phyloP scores from a whole-genome alignment of 2,797 vertebrate species.

The Zenarchopterus dispar region DNA sequence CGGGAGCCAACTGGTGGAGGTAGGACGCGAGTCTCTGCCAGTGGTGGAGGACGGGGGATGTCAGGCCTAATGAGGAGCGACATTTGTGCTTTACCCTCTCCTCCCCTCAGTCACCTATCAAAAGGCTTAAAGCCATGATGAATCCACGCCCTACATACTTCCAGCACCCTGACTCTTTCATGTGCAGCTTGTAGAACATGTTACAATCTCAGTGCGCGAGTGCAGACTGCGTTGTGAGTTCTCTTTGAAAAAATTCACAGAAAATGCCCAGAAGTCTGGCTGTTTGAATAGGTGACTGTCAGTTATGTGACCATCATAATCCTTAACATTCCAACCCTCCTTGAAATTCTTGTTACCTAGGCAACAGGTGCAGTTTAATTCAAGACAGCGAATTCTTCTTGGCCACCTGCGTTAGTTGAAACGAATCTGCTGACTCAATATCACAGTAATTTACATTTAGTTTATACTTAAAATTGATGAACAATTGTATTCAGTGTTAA shows the following conservation, averaged over 20 bases:
- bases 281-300: background rate
- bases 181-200: conserved; percentile 1
- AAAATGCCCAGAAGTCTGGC: background rate
- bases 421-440: background rate
- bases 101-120: conserved; percentile 45
- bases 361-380: conserved; percentile 14
- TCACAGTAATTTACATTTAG: background rate
- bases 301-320: background rate
- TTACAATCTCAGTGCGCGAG: background rate
- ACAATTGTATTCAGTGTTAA: no score
- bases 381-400: background rate
- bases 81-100: conserved; percentile 38
- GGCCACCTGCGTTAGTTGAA: conserved; percentile 1
- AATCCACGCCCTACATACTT: conserved; percentile 28
- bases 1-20: conserved; percentile 44
- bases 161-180: background rate
- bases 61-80: conserved; percentile 59
- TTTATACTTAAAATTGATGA: no score
- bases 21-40: conserved; percentile 51
- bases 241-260: background rate
- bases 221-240: background rate
- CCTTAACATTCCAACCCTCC: background rate
- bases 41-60: conserved; percentile 23
- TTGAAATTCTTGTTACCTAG: conserved; percentile 13
- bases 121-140: conserved; percentile 32